These are phyloP conservation scores for Drosophila rellima DNA, from an alignment of 2,888 invertebrate genomes.

Conservation along the genomic window DNA sequence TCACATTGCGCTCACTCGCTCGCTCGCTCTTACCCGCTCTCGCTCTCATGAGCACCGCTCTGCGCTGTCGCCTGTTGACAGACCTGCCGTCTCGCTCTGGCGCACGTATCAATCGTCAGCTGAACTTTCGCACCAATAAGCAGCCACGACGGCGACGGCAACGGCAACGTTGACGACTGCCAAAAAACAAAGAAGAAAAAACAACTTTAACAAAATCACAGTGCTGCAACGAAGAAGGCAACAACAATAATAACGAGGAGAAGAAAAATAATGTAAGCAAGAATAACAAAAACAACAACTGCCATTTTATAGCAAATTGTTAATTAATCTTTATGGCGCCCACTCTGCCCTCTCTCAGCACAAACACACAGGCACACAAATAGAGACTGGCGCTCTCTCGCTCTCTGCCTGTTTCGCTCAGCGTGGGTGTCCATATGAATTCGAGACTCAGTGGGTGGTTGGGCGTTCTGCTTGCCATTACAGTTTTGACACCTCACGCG, in stretches of 20 bases:
- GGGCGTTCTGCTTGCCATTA: conserved; percentile 45
- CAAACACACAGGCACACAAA: conserved; percentile 15
- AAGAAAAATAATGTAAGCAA: conserved; percentile 13
- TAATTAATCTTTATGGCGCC: conserved; percentile 80
- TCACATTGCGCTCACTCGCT: conserved; percentile 8
- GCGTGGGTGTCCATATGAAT: conserved; percentile 57
- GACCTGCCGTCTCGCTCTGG: conserved; percentile 70
- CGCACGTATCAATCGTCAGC: conserved; percentile 54
- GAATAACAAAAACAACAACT: conserved; percentile 33
- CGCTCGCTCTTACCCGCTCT: conserved; percentile 13
- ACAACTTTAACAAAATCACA: conserved; percentile 12
- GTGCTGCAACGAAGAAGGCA: conserved; percentile 3
- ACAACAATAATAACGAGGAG: conserved; percentile 5
- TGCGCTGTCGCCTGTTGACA: conserved; percentile 33
- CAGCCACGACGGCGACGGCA: conserved; percentile 53
- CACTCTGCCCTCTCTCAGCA: conserved; percentile 7
- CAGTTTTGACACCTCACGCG: conserved; percentile 68
- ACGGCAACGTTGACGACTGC: conserved; percentile 46
- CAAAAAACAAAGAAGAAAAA: conserved; percentile 46
- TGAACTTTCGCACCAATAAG: conserved; percentile 77
- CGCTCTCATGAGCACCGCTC: neutral
- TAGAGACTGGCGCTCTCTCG: conserved; percentile 13
- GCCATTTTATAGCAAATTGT: conserved; percentile 76
- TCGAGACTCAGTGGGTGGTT: conserved; percentile 36
- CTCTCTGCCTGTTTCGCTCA: conserved; percentile 20